Conservation (phyloP, 2,113 vertebrate genomes). For the Myanophis thanlyinensis region DNA sequence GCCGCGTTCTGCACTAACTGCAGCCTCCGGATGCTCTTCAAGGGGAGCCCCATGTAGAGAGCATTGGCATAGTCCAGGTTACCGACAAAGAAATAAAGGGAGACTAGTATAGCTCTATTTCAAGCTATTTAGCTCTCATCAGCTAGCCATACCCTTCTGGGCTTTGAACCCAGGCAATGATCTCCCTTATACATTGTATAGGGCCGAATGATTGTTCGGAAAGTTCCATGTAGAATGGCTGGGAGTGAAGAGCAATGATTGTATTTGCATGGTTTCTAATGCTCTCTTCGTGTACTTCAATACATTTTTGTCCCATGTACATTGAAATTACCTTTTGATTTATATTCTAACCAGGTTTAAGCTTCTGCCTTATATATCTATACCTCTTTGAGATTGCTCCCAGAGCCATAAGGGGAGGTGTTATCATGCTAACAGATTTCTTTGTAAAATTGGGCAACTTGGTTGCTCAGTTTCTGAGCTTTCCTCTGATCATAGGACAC, state of each 20-base stretch:
- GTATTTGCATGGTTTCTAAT: not conserved
- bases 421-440: not conserved
- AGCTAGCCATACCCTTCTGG: too few species aligned
- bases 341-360: not conserved
- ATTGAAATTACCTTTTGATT: not conserved
- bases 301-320: not conserved
- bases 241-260: not conserved
- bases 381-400: not conserved
- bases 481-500: not conserved
- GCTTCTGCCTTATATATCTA: not conserved
- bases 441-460: not conserved
- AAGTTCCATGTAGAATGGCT: not conserved
- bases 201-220: not conserved
- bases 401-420: not conserved
- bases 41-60: too few species aligned
- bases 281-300: not conserved
- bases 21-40: too few species aligned
- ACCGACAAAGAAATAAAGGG: too few species aligned
- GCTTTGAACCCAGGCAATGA: not conserved
- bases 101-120: too few species aligned
- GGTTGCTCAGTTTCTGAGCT: not conserved
- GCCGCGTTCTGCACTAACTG: too few species aligned
- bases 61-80: too few species aligned
- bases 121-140: too few species aligned
- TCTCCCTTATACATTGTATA: not conserved